A percentile compares a stretch with the other conserved stretches of the same genome.
Conservation (phyloP, 2,797 vertebrate species). For the Sparidentex hasta region DNA sequence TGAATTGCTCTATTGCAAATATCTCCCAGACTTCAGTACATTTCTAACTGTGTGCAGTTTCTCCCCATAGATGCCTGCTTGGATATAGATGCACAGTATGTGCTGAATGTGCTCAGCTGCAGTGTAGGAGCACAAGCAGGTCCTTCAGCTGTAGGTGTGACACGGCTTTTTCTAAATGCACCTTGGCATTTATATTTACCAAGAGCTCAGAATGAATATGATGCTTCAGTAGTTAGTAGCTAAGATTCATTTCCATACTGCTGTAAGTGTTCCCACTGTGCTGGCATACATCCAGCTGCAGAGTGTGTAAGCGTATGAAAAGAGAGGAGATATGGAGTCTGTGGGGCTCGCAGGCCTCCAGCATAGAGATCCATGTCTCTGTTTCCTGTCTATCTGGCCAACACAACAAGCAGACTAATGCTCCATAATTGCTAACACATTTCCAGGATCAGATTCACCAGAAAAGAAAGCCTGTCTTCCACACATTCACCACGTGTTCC, state of each 20-base stretch:
- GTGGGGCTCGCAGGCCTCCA: slow-evolving; percentile 7
- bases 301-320: neutral
- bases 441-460: slow-evolving; percentile 44
- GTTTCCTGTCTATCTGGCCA: slow-evolving; percentile 52
- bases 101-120: too few species aligned
- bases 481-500: neutral
- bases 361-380: slow-evolving; percentile 46
- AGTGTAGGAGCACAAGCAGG: too few species aligned
- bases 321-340: slow-evolving; percentile 9
- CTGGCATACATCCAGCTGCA: slow-evolving; percentile 31
- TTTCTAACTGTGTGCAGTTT: too few species aligned
- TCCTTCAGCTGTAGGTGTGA: too few species aligned
- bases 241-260: slow-evolving; percentile 6
- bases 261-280: slow-evolving; percentile 20
- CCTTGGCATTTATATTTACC: slow-evolving; percentile 3
- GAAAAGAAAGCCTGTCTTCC: slow-evolving; percentile 24
- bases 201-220: neutral
- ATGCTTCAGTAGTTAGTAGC: neutral
- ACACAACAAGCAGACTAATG: slow-evolving; percentile 58
- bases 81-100: too few species aligned
- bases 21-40: too few species aligned
- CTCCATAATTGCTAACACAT: slow-evolving; percentile 63
- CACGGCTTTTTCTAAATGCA: neutral
- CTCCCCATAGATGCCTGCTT: too few species aligned
- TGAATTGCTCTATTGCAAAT: too few species aligned